These are phyloP conservation scores for Sardina pilchardus DNA, from an alignment of 2,113 vertebrate species.

Conservation along the genomic window DNA sequence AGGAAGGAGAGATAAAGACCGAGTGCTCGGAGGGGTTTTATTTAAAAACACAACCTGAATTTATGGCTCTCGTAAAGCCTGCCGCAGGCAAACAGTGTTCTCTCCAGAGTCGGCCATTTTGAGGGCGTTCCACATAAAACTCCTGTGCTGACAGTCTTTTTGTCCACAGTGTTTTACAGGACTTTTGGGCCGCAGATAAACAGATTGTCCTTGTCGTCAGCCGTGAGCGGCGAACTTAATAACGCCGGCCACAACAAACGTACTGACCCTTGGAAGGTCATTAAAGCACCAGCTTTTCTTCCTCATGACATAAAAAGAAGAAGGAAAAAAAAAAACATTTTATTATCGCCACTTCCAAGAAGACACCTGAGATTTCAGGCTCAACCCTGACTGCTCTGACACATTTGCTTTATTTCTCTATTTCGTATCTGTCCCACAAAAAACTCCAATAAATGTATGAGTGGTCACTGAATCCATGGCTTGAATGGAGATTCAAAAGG, in stretches of 20 bases:
- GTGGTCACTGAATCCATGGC: background rate
- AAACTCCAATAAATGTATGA: background rate
- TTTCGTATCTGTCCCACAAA: background rate
- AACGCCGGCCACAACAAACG: background rate
- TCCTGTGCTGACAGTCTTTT: constrained; percentile 29
- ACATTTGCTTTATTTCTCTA: background rate
- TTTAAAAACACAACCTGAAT: constrained; percentile 45
- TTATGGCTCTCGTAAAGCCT: constrained; percentile 46
- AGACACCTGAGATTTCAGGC: background rate
- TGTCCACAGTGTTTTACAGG: constrained; percentile 14
- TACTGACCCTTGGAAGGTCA: background rate
- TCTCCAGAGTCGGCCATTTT: constrained; percentile 41
- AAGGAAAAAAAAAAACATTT: background rate
- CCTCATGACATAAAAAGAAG: too few species aligned
- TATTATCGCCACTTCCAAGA: background rate
- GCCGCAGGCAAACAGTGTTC: constrained; percentile 15
- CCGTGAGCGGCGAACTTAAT: constrained; percentile 11
- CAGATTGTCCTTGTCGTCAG: background rate
- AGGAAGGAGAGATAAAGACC: background rate
- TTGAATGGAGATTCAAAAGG: background rate
- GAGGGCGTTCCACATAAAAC: constrained; percentile 32
- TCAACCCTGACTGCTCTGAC: background rate
- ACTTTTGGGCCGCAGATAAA: constrained; percentile 20
- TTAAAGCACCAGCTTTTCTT: background rate
- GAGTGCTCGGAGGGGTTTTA: constrained; percentile 34